Percentiles rank a stretch among this genome's conserved stretches.
Conservation (phyloP, 1,140 invertebrate species). For the Drosophila equinoxialis region DNA sequence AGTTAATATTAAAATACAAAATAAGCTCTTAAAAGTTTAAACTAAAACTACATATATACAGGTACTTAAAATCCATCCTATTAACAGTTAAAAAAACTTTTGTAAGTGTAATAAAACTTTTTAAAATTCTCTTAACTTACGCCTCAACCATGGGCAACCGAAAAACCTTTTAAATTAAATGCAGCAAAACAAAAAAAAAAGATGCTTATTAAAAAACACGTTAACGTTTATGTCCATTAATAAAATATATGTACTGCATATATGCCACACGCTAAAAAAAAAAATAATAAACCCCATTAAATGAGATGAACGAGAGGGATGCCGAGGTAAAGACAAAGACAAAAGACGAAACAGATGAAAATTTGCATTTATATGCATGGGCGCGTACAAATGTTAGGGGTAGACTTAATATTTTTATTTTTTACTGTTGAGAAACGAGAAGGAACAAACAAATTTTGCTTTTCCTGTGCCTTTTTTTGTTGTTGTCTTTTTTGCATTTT, state of each 20-base stretch:
- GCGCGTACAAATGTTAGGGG: constrained; percentile 41
- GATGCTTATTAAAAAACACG: constrained; percentile 53
- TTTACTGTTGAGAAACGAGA: background rate
- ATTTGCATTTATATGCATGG: constrained; percentile 65
- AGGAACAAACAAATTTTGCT: constrained; percentile 2
- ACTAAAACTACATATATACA: constrained; percentile 17
- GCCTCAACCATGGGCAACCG: constrained; percentile 4
- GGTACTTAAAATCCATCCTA: constrained; percentile 45
- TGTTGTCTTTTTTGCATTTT: constrained; percentile 16
- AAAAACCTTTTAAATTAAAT: constrained; percentile 44
- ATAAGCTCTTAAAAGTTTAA: background rate
- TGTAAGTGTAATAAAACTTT: constrained; percentile 33
- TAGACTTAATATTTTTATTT: constrained; percentile 13
- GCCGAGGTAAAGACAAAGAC: constrained; percentile 8
- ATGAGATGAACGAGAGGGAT: constrained; percentile 14
- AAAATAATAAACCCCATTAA: constrained; percentile 62
- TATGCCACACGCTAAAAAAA: constrained; percentile 45
- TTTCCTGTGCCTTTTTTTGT: background rate
- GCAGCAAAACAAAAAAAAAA: constrained; percentile 21
- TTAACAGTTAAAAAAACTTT: constrained; percentile 60
- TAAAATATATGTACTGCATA: constrained; percentile 47
- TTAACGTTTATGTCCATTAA: constrained; percentile 70
- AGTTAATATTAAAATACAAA: no score
- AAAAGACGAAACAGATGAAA: constrained; percentile 51
- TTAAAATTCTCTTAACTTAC: constrained; percentile 5